These are phyloP conservation scores for Cardinalis cardinalis DNA, from an alignment of 2,113 vertebrate genomes.

Conservation along the genomic window DNA sequence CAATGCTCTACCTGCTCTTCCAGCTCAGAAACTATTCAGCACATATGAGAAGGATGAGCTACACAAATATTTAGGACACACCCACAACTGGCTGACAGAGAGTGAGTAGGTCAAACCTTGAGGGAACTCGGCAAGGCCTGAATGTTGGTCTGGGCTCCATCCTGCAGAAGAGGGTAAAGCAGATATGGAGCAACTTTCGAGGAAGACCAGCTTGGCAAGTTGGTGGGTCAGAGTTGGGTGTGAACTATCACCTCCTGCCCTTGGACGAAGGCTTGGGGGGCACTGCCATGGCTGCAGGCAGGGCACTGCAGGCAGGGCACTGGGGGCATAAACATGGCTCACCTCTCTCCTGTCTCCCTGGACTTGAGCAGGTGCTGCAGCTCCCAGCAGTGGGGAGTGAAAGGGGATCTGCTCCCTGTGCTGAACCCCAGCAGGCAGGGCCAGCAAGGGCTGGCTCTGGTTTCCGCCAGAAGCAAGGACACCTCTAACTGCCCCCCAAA, in stretches of 20 bases:
- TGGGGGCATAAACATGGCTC: background rate
- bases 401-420: rapidly evolving
- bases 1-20: background rate
- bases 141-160: background rate
- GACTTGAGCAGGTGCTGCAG: background rate
- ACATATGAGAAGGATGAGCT: background rate
- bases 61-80: background rate
- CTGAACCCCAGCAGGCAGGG: background rate
- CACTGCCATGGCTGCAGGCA: background rate
- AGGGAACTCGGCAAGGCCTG: background rate
- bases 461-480: background rate
- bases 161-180: background rate
- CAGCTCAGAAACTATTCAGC: background rate
- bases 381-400: background rate
- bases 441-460: background rate
- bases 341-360: background rate
- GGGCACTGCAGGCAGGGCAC: background rate
- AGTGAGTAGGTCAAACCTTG: background rate
- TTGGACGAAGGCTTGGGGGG: background rate
- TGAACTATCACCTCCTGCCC: background rate
- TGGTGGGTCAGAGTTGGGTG: background rate
- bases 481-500: background rate
- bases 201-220: background rate
- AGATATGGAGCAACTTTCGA: background rate
- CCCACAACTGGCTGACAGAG: background rate